phyloP scores from a whole-genome alignment of 2,888 invertebrate genomes.

The Philereme transversata region DNA sequence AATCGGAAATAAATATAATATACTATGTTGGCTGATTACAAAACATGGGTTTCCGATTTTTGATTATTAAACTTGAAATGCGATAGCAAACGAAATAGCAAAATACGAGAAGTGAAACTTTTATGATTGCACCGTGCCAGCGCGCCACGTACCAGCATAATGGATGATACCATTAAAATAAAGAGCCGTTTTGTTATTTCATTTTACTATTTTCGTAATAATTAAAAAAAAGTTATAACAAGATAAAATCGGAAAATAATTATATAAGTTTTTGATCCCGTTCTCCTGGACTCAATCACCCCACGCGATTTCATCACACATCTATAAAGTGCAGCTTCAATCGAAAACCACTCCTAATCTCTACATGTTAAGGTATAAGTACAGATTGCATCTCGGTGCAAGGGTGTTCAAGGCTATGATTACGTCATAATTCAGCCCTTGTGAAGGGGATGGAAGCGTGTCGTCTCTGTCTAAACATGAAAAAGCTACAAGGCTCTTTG shows the following conservation, averaged over 20 bases:
- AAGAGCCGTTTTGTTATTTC: too few relatives aligned
- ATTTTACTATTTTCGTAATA: too few relatives aligned
- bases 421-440: constrained; percentile 75
- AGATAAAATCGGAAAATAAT: too few relatives aligned
- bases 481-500: constrained; percentile 56
- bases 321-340: constrained; percentile 35
- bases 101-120: not conserved
- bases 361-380: constrained; percentile 31
- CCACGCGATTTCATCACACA: constrained; percentile 54
- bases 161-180: too few relatives aligned
- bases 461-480: constrained; percentile 43
- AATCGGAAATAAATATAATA: not conserved
- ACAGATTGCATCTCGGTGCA: constrained; percentile 45
- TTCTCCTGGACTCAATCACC: constrained; percentile 50
- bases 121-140: not conserved
- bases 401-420: constrained; percentile 61
- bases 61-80: constrained; percentile 5
- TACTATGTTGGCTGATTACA: too few relatives aligned
- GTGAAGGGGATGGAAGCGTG: constrained; percentile 50
- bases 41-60: constrained; percentile 1
- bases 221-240: too few relatives aligned
- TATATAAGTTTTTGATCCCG: too few relatives aligned
- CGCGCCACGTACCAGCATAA: too few relatives aligned
- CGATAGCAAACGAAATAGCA: not conserved
- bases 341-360: constrained; percentile 43